phyloP scores from a whole-genome alignment of 2,888 invertebrate genomes.

The Pachycephus smyrnensis region DNA sequence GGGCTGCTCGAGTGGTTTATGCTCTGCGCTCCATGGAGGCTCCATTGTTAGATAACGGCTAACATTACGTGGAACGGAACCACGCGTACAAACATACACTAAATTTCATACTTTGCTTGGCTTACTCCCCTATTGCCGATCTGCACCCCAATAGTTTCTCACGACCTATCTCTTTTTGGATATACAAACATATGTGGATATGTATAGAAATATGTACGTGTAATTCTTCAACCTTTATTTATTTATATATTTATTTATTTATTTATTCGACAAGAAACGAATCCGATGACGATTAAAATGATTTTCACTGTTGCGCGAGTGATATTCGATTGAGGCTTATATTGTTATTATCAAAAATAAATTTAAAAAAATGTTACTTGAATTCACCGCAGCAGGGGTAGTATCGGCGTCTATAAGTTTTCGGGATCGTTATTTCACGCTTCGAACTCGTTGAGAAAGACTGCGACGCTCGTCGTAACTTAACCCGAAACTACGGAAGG shows the following conservation, averaged over 20 bases:
- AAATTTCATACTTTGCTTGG: constrained; percentile 1
- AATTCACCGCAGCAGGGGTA: background rate
- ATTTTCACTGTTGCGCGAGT: too few species aligned
- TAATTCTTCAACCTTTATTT: too few species aligned
- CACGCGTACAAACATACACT: constrained; percentile 1
- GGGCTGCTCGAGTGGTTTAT: constrained; percentile 6
- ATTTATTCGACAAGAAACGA: background rate
- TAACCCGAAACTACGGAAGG: background rate
- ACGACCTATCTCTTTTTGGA: background rate
- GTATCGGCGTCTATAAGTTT: background rate
- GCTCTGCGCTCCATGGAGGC: background rate
- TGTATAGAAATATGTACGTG: too few species aligned
- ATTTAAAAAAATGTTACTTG: too few species aligned
- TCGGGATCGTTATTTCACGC: background rate
- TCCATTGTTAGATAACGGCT: constrained; percentile 8
- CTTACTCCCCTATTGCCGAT: constrained; percentile 4
- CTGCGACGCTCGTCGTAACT: background rate
- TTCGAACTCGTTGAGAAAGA: background rate
- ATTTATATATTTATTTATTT: background rate
- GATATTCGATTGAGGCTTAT: too few species aligned
- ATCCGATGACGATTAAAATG: background rate
- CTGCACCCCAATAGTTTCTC: background rate
- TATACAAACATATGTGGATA: background rate
- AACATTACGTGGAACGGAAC: constrained; percentile 6
- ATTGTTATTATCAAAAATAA: too few species aligned